Percentiles rank a stretch among this genome's conserved stretches.
Conservation (phyloP, 2,113 vertebrate genomes). For the Mixornis gularis region DNA sequence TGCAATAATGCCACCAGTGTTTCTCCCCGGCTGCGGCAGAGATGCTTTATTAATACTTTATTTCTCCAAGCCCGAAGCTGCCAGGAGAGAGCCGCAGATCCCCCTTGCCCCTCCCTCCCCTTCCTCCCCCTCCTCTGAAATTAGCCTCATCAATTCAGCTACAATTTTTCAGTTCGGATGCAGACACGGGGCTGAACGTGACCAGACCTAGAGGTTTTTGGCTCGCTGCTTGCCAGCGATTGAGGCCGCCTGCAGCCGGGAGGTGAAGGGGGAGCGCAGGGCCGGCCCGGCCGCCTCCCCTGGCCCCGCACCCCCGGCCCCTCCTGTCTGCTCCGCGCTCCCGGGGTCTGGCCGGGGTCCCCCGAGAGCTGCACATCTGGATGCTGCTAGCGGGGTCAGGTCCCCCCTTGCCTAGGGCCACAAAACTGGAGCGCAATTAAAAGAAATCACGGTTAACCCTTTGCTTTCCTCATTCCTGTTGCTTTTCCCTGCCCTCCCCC, state of each 20-base stretch:
- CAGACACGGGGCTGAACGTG: conserved; percentile 72
- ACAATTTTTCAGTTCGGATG: conserved; percentile 75
- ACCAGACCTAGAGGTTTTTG: conserved; percentile 69
- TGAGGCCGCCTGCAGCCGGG: conserved; percentile 44
- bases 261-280: conserved; percentile 68
- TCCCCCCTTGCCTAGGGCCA: conserved; percentile 94
- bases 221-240: conserved; percentile 50
- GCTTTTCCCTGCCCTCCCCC: background rate
- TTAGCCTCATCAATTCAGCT: conserved; percentile 85
- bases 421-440: conserved; percentile 89
- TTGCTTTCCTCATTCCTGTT: conserved; percentile 54
- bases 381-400: conserved; percentile 98
- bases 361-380: conserved; percentile 96
- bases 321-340: conserved; percentile 70
- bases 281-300: conserved; percentile 60
- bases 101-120: conserved; percentile 46
- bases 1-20: background rate
- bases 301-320: background rate
- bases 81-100: conserved; percentile 32
- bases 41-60: conserved; percentile 68
- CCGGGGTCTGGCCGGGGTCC: conserved; percentile 76
- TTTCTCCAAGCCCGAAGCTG: conserved; percentile 65
- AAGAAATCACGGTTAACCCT: conserved; percentile 94
- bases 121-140: conserved; percentile 67
- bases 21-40: conserved; percentile 27